Evolutionary conservation across 2,888 invertebrate species (phyloP), one percentile per base, ranked within the genome.

Genomic region (Plebejus argus): DNA sequence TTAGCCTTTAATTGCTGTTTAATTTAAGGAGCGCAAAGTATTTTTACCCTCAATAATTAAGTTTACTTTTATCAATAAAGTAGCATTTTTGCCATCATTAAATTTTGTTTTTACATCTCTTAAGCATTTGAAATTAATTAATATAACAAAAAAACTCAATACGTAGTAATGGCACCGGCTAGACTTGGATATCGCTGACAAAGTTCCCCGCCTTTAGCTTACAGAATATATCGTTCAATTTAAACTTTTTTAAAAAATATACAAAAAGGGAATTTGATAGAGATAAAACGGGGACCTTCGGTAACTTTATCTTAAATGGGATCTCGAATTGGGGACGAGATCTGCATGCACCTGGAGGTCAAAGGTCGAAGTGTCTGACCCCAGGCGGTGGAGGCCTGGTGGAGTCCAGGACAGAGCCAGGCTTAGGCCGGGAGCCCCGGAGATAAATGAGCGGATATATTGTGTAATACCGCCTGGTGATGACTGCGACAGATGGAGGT

Each of bases 191-290:
- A 66, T 66, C 15, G 66, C 66, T 66, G 66, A 66, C 6, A 1
- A 66, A 66, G 15, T 23, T 23, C 66, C 10, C 33, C 66, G 66
- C 28, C 28, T 66, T 28, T 66, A 28, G 28, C 66, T 66, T 28
- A 66, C 66, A 1, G 28, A 66, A 66, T 66, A 66, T 66, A 66
- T 66, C 1, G 66, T 66, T 66, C 66, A 66, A 66, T 66, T 66
- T 66, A 66, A 66, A 66, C 66, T 66, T 66, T 66, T 66, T 28
- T 33, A 66, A 66, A 66, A 66, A 66, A 66, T 66, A 66, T 66
- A 66, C 66, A 66, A 28, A 66, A 66, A 66, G 66, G 66, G 28
- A 66, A 66, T 33, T 66, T 28, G 33, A 66, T 66, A 6, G 1
- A 28, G 66, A 66, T 33, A 66, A 66, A 66, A 66, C 28, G 66